Evolutionary conservation across 2,888 invertebrate genomes (phyloP).

Genomic region (Watsonalla binaria): DNA sequence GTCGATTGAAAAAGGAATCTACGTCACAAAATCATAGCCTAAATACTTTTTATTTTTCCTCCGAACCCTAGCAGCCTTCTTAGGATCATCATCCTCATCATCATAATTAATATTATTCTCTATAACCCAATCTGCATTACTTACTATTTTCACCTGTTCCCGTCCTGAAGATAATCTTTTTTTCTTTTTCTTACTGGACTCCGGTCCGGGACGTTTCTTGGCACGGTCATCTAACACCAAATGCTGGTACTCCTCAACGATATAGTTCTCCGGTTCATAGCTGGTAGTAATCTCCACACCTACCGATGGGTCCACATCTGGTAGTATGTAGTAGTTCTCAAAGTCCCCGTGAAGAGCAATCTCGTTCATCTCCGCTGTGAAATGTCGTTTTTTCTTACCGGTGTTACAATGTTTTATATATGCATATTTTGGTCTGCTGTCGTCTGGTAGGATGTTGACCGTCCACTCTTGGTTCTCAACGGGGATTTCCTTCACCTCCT

Average conservation of each 20-base stretch:
- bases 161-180: conserved; percentile 29
- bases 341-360: conserved; percentile 63
- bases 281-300: conserved; percentile 67
- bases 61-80: conserved; percentile 53
- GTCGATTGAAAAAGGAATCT: conserved; percentile 54
- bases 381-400: conserved; percentile 66
- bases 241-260: conserved; percentile 63
- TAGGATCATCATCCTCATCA: conserved; percentile 60
- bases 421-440: conserved; percentile 58
- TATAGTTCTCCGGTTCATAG: conserved; percentile 65
- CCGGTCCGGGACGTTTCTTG: conserved; percentile 45
- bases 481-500: conserved; percentile 64
- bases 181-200: conserved; percentile 44
- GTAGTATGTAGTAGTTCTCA: conserved; percentile 70
- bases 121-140: conserved; percentile 60
- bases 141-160: conserved; percentile 28
- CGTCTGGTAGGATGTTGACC: conserved; percentile 62
- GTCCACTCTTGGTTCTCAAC: conserved; percentile 56
- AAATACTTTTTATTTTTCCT: conserved; percentile 74
- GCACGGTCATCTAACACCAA: conserved; percentile 57
- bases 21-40: conserved; percentile 68
- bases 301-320: conserved; percentile 65
- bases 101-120: conserved; percentile 55
- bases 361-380: conserved; percentile 65
- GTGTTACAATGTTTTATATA: conserved; percentile 66